Base-by-base conservation (phyloP, 2,113 vertebrate species). In the Urocolius indicus region DNA sequence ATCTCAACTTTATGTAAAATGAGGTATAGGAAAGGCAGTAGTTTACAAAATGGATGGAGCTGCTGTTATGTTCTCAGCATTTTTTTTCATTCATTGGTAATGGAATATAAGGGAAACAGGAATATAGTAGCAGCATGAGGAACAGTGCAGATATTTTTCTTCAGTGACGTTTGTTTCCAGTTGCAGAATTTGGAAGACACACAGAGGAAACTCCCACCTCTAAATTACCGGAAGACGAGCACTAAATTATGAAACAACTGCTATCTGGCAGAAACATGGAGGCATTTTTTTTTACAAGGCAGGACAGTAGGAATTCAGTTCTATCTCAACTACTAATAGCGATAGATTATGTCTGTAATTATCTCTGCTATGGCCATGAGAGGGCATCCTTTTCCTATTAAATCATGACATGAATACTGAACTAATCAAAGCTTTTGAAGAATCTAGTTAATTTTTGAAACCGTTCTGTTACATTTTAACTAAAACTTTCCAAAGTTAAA, bases 261-360 rank as follows among this genome's bases (percentile, higher is more conserved):
- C 16, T 51, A 7, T n/a, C 51, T 48, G 46, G 29, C 38, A 80
- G 46, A 85, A 80, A 23, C 2, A 2, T 14, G 76, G 23, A 36
- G 15, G 21, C 22, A n/a, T n/a, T n/a, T 5, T 32, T 79, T 72
- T 62, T 73, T 32, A 12, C 13, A 48, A 43, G 61, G 54, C 34
- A 26, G 48, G 6, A 36, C 52, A 11, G 9, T 21, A 3, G 24
- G 23, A 10, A 26, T 11, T 15, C 36, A 15, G 18, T 36, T 82
- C 34, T 45, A 1, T 17, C 61, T 36, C 30, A 5, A 4, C 12
- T 30, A 2, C 9, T 3, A 12, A 0, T 4, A 27, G 71, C 19
- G 23, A 9, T 7, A 13, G 34, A 19, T 10, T 18, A 3, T 16
- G 5, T 41, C 48, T 30, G 46, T 14, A 8, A 43, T 65, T 90